Evolutionary conservation across 2,113 vertebrate species (phyloP).

Genomic region (Polyodon spathula): DNA sequence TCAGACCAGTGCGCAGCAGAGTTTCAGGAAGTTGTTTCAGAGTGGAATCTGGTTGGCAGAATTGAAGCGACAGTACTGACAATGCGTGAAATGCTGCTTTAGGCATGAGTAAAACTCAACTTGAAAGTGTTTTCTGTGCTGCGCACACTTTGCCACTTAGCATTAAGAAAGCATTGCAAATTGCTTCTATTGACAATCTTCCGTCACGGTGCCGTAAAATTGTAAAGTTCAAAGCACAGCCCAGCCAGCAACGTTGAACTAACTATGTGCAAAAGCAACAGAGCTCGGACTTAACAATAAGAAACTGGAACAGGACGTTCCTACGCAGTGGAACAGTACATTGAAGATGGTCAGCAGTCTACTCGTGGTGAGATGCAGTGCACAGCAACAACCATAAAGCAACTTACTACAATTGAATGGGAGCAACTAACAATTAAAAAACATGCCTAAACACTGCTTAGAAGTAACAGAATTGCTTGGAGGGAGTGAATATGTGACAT

Average conservation of each 20-base stretch:
- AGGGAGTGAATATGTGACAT: background rate
- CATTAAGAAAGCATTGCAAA: background rate
- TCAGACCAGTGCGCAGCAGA: background rate
- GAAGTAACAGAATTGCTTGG: background rate
- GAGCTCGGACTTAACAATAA: too few species aligned
- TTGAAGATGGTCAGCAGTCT: too few species aligned
- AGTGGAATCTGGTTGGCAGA: background rate
- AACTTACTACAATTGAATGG: too few species aligned
- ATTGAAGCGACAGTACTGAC: background rate
- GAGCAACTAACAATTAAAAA: background rate
- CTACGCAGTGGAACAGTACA: too few species aligned
- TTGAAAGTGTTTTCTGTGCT: background rate
- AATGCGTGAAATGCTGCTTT: background rate
- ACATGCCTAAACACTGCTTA: background rate
- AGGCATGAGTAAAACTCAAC: background rate
- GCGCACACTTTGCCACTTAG: background rate
- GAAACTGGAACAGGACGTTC: too few species aligned
- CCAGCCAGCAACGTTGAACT: background rate
- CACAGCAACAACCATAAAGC: too few species aligned
- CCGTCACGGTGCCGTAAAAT: background rate
- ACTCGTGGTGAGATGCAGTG: too few species aligned
- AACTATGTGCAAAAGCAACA: too few species aligned
- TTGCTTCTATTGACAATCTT: background rate
- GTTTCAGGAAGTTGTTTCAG: background rate
- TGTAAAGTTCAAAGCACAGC: too few species aligned